Percentiles rank a stretch among this genome's conserved stretches.
These are phyloP conservation scores for Lamproptera curius DNA, from an alignment of 2,888 invertebrate species.

Conservation along the genomic window DNA sequence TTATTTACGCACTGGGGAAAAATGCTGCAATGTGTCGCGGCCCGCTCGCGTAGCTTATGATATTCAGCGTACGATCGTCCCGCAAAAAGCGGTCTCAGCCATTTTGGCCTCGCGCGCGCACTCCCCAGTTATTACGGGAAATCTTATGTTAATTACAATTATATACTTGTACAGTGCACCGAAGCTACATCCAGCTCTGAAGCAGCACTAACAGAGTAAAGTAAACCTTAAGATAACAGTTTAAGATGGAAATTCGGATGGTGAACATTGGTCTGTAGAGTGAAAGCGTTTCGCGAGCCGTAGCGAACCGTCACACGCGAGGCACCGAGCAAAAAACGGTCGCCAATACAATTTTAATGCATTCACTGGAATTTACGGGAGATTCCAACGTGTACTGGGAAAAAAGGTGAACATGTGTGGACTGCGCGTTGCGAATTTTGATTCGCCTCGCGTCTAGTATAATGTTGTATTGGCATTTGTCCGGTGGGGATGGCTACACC, in stretches of 20 bases:
- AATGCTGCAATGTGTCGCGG: conserved; percentile 51
- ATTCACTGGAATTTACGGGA: conserved; percentile 64
- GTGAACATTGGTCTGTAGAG: too few relatives aligned
- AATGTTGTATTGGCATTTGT: conserved; percentile 26
- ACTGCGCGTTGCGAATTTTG: conserved; percentile 55
- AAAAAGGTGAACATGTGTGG: conserved; percentile 45
- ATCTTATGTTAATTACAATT: conserved; percentile 69
- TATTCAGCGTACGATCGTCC: conserved; percentile 64
- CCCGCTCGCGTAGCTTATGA: conserved; percentile 58
- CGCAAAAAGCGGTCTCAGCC: conserved; percentile 61
- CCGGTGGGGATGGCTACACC: conserved; percentile 29
- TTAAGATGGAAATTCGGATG: too few relatives aligned
- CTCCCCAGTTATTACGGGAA: conserved; percentile 67
- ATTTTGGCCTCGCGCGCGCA: conserved; percentile 58
- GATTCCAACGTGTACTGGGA: conserved; percentile 48
- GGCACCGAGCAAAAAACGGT: conserved; percentile 48
- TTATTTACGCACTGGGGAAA: conserved; percentile 34
- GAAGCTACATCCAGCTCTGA: too few relatives aligned
- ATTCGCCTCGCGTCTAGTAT: conserved; percentile 36
- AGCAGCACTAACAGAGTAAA: too few relatives aligned
- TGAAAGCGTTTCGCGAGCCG: conserved; percentile 30
- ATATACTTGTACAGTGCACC: conserved; percentile 30
- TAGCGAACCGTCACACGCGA: conserved; percentile 46
- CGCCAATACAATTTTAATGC: conserved; percentile 73
- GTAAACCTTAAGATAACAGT: too few relatives aligned